phyloP scores from a whole-genome alignment of 2,113 vertebrate species.

The Excalfactoria chinensis region DNA sequence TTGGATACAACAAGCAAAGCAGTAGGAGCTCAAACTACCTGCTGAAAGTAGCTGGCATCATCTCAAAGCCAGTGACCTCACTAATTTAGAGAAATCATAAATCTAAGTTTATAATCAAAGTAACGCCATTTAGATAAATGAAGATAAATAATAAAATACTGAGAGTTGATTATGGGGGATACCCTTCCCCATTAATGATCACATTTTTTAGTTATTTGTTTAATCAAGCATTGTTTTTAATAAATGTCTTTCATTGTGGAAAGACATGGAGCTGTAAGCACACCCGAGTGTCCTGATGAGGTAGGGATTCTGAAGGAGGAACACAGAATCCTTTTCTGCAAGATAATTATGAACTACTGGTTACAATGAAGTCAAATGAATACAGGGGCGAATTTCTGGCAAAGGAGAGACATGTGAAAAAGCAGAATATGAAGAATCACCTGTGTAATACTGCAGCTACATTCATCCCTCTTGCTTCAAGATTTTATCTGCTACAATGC shows the following conservation, averaged over 20 bases:
- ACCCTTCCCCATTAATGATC: slow-evolving; percentile 4
- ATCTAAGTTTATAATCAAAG: not conserved
- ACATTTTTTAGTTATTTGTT: not conserved
- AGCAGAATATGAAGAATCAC: slow-evolving; percentile 56
- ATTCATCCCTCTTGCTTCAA: slow-evolving; percentile 43
- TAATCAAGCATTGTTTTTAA: slow-evolving; percentile 5
- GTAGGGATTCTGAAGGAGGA: not conserved
- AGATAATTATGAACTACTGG: slow-evolving; percentile 31
- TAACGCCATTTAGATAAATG: not conserved
- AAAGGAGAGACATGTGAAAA: slow-evolving; percentile 34
- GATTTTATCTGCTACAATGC: slow-evolving; percentile 52
- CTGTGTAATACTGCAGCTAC: slow-evolving; percentile 27
- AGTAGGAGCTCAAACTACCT: not conserved
- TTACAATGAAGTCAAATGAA: slow-evolving; percentile 49
- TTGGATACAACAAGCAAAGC: not conserved
- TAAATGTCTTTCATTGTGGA: slow-evolving; percentile 6
- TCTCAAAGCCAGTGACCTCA: slow-evolving; percentile 59
- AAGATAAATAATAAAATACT: slow-evolving; percentile 43
- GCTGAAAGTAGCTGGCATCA: slow-evolving; percentile 31
- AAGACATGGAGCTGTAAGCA: slow-evolving; percentile 19
- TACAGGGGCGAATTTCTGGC: slow-evolving; percentile 28
- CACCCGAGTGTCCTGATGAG: not conserved
- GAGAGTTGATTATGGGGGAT: not conserved
- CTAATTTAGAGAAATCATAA: slow-evolving; percentile 52
- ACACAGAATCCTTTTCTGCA: slow-evolving; percentile 2